Percentiles rank a stretch among this genome's conserved stretches.
phyloP scores from a whole-genome alignment of 1,140 invertebrate genomes.

The Drosophila bifasciata region DNA sequence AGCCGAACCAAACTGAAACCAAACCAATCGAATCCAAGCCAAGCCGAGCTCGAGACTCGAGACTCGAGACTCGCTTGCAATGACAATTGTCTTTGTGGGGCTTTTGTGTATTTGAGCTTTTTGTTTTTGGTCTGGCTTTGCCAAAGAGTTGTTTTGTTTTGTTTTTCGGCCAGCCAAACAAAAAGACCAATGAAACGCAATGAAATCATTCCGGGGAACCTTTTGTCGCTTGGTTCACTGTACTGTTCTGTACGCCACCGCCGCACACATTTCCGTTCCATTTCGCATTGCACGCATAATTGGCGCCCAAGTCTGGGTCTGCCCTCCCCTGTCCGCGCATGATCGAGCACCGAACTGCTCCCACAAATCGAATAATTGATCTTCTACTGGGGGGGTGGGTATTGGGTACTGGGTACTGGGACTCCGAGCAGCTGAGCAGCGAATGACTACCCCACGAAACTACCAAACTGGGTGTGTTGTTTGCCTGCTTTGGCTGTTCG shows the following conservation, averaged over 20 bases:
- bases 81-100: constrained; percentile 50
- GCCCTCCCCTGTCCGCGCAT: constrained; percentile 56
- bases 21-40: constrained; percentile 46
- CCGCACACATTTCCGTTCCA: constrained; percentile 76
- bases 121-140: constrained; percentile 43
- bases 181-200: constrained; percentile 28
- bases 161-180: constrained; percentile 20
- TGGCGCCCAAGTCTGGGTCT: constrained; percentile 52
- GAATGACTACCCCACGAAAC: too few species aligned
- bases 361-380: constrained; percentile 74
- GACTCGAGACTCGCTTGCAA: constrained; percentile 29
- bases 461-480: constrained; percentile 62
- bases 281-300: constrained; percentile 82
- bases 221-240: constrained; percentile 53
- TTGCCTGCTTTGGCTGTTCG: constrained; percentile 13
- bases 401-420: too few species aligned
- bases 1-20: constrained; percentile 45
- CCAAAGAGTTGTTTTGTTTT: constrained; percentile 51
- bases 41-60: constrained; percentile 38
- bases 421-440: constrained; percentile 14
- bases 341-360: constrained; percentile 66
- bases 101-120: constrained; percentile 18
- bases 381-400: constrained; percentile 49
- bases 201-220: constrained; percentile 59
- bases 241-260: constrained; percentile 73